phyloP scores from a whole-genome alignment of 2,113 vertebrate genomes.

The Mungos mungo region DNA sequence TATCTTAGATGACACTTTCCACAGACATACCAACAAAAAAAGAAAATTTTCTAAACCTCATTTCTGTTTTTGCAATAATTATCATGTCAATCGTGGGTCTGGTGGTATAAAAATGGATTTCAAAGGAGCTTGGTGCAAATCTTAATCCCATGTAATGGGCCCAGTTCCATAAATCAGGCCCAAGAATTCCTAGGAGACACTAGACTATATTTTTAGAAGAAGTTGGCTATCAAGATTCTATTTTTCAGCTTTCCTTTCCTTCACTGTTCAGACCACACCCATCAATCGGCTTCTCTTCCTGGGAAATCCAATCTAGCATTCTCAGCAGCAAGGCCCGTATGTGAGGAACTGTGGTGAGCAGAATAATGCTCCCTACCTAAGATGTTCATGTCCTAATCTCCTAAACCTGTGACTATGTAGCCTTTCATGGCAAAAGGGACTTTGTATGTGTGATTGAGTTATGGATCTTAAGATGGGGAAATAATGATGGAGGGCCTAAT shows the following conservation, averaged over 20 bases:
- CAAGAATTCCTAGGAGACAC: background rate
- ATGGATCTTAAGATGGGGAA: background rate
- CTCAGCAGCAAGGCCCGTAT: background rate
- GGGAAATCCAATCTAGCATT: background rate
- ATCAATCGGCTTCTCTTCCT: background rate
- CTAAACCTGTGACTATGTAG: background rate
- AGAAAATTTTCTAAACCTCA: background rate
- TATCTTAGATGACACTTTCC: background rate
- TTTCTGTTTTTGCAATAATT: background rate
- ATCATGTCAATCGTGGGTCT: background rate
- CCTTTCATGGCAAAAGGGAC: background rate
- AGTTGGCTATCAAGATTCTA: background rate
- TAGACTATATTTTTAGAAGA: background rate
- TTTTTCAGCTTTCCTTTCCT: background rate
- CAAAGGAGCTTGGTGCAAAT: background rate
- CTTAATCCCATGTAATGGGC: too few species aligned
- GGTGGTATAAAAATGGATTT: background rate
- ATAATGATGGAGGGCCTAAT: background rate
- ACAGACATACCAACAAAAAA: background rate
- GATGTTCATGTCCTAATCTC: accelerated
- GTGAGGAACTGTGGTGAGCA: background rate
- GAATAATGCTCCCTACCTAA: too few species aligned
- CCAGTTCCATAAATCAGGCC: background rate
- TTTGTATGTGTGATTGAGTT: background rate
- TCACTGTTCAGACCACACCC: background rate